Conservation (phyloP, 2,113 vertebrate genomes). For the Trichomycterus rosablanca region DNA sequence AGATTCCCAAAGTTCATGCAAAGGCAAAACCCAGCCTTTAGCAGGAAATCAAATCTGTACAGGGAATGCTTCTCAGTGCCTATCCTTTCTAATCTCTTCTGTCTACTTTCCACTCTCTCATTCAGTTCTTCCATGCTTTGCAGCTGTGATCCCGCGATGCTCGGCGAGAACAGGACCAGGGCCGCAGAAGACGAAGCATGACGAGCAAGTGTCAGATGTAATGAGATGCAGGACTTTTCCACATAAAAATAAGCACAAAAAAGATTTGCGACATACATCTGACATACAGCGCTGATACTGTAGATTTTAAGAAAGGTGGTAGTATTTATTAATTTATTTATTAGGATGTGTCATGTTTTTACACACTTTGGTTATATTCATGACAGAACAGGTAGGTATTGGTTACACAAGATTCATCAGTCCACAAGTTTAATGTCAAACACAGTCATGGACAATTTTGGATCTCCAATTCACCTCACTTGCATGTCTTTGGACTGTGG, state of each 20-base stretch:
- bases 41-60: neutral
- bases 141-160: neutral
- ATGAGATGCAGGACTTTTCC: constrained; percentile 16
- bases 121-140: no score
- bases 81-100: neutral
- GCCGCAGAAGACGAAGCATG: neutral
- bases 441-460: no score
- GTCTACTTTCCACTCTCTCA: neutral
- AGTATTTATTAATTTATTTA: no score
- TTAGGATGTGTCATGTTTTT: no score
- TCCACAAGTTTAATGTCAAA: no score
- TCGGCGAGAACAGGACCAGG: neutral
- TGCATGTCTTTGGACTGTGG: no score
- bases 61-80: neutral
- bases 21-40: neutral
- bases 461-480: no score
- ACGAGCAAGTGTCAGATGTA: constrained; percentile 5
- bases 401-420: no score
- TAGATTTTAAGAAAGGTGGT: no score
- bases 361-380: no score
- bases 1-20: neutral
- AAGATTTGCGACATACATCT: constrained; percentile 11
- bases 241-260: neutral
- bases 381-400: no score
- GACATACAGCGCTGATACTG: no score